Conservation (phyloP, 2,797 vertebrate genomes). For the Loriculus beryllinus region DNA sequence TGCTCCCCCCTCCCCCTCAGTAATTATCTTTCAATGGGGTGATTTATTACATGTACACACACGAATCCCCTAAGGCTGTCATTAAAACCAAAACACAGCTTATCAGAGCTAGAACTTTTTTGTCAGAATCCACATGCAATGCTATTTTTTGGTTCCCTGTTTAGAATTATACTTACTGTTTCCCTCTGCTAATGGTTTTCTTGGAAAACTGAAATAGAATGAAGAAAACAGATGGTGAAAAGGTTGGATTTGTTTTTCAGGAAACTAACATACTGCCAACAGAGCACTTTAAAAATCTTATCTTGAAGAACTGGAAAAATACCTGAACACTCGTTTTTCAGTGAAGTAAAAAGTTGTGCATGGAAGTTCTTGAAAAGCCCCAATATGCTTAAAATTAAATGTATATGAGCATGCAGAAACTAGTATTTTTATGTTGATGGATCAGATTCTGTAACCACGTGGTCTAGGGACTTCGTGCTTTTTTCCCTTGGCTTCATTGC, state of each 20-base stretch:
- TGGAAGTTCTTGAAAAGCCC: neutral
- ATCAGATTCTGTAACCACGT: neutral
- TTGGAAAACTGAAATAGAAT: conserved; percentile 46
- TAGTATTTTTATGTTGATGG: neutral
- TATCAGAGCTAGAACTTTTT: conserved; percentile 44
- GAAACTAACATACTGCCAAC: conserved; percentile 1
- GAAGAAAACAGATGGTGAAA: conserved; percentile 27
- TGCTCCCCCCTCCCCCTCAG: neutral
- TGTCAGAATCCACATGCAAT: conserved; percentile 22
- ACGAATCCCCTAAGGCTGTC: conserved; percentile 16
- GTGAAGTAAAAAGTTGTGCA: neutral
- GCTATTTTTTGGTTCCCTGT: conserved; percentile 22
- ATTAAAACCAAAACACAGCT: conserved; percentile 1
- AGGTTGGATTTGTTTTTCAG: conserved; percentile 28
- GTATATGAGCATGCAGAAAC: neutral
- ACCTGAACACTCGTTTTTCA: conserved; percentile 31
- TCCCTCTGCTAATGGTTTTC: conserved; percentile 49
- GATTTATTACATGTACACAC: conserved; percentile 66
- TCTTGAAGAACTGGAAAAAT: conserved; percentile 45
- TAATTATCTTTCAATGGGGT: conserved; percentile 72
- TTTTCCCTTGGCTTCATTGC: neutral
- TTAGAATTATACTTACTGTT: conserved; percentile 4
- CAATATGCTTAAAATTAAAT: neutral
- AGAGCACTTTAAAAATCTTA: conserved; percentile 48
- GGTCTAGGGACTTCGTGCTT: neutral